Evolutionary conservation across 1,140 invertebrate genomes (phyloP).

Genomic region (Trichoplusia ni): DNA sequence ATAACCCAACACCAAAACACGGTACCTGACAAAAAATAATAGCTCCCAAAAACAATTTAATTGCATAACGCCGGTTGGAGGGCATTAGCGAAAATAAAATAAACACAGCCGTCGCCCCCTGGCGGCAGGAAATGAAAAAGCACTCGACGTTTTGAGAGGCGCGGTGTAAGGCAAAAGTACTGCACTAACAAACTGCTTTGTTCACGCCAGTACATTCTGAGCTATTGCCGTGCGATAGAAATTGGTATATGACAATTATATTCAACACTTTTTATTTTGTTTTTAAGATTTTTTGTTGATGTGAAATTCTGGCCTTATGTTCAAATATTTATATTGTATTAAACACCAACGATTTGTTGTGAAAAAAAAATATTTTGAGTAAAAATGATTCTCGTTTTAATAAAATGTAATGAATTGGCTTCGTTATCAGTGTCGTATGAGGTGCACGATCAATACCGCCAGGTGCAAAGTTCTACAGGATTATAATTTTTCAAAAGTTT

Average conservation of each 20-base stretch:
- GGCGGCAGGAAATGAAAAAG: conserved; percentile 51
- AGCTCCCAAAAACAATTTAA: conserved; percentile 42
- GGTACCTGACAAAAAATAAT: conserved; percentile 43
- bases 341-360: too few species aligned
- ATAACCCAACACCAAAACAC: conserved; percentile 25
- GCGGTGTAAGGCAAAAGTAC: conserved; percentile 35
- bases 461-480: too few species aligned
- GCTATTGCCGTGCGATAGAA: background rate
- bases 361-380: too few species aligned
- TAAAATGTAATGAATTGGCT: too few species aligned
- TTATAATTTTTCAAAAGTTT: too few species aligned
- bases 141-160: conserved; percentile 41
- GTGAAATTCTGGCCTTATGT: too few species aligned
- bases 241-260: conserved; percentile 1
- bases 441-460: too few species aligned
- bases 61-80: conserved; percentile 37
- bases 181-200: conserved; percentile 48
- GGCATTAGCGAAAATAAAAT: conserved; percentile 47
- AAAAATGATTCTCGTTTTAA: too few species aligned
- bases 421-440: too few species aligned
- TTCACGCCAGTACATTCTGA: conserved; percentile 29
- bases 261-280: background rate
- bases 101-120: conserved; percentile 36
- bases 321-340: too few species aligned
- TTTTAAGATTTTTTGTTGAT: background rate